A percentile compares a stretch with the other conserved stretches of the same genome.
Evolutionary conservation across 1,140 invertebrate species (phyloP).

Genomic region (Dreissena rostriformis): DNA sequence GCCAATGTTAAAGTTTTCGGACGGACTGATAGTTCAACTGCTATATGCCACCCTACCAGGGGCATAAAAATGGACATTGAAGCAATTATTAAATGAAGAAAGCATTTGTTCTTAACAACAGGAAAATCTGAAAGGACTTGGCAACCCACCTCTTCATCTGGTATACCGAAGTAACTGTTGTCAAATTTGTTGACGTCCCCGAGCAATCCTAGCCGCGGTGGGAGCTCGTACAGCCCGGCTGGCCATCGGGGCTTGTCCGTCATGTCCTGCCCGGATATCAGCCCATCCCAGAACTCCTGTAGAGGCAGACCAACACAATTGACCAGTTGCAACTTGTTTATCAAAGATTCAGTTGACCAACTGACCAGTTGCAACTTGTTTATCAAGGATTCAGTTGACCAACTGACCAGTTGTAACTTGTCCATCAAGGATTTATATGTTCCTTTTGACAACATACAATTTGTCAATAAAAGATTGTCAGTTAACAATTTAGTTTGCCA

Average conservation of each 20-base stretch:
- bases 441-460: neutral
- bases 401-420: neutral
- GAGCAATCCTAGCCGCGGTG: neutral
- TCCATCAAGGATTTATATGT: too few relatives aligned
- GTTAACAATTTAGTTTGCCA: neutral
- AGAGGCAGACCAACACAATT: neutral
- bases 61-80: neutral
- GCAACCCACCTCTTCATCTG: neutral
- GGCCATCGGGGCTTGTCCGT: neutral
- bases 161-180: neutral
- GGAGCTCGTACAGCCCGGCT: neutral
- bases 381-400: neutral
- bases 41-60: neutral
- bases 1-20: too few relatives aligned
- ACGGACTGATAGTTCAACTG: neutral
- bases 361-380: neutral
- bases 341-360: neutral
- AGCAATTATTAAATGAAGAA: neutral
- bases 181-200: neutral
- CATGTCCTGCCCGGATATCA: neutral
- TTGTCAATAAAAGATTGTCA: neutral
- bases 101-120: neutral
- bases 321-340: neutral
- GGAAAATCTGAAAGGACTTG: neutral
- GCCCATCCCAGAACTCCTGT: conserved; percentile 1